Base-by-base conservation (phyloP, 2,888 invertebrate species). In the Drosophila algonquin region DNA sequence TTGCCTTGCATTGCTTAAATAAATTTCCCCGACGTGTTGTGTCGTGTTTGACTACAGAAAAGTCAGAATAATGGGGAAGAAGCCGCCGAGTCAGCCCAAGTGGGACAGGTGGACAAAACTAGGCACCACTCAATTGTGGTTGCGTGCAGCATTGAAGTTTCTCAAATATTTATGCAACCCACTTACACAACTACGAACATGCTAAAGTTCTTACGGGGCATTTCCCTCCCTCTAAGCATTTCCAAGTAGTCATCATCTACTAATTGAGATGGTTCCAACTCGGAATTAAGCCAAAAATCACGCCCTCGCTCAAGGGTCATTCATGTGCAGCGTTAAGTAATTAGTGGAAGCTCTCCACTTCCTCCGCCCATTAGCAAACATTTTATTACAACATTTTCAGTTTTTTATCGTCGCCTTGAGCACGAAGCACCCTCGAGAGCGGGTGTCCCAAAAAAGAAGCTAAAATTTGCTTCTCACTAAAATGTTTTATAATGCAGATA, bases 1-100 rank as follows among this genome's bases (percentile, higher is more conserved):
- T 75, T 77, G 65, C 72, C 51, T 73, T 81, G 75, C 82, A 85
- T 79, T 79, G 83, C 81, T 77, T 75, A 77, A 86, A 83, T 76
- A 81, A 76, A 87, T 73, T 87, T 69, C 45, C 55, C 48, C 54
- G 80, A 89, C 77, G 86, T 87, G 76, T 63, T 61, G 47, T 61
- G 48, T 51, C 54, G 57, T 75, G 57, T 73, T 58, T 56, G 59
- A 51, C 47, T 51, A 58, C 63, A 60, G 40, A 45, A 63, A 74
- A 14, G 24, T 5, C 32, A 16, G 52, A 30, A 51, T 30, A 16
- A 44, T 50, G 16, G n/a, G 57, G 56, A 30, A 47, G 70, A 50
- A 46, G 30, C 46, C 74, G 45, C 16, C 35, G 44, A 73, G 60
- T 40, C 9, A 61, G 50, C 32, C 59, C 71, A 65, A 71, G 60